Conservation (phyloP, 2,888 invertebrate genomes). For the Drosophila macrospina region DNA sequence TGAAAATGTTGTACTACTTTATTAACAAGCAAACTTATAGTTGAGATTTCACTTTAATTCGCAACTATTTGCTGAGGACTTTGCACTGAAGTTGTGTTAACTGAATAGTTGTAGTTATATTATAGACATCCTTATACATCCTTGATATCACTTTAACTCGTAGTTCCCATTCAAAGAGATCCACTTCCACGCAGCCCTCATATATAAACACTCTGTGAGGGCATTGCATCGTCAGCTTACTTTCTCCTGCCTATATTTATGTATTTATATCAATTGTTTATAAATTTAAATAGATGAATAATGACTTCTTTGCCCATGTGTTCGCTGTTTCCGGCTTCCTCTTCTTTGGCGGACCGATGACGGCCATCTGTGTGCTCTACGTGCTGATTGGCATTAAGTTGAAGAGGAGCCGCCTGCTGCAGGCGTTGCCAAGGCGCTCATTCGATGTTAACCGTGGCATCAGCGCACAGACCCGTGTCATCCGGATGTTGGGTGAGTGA, state of each 20-base stretch:
- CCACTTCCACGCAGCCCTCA: too few species aligned
- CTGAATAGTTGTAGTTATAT: too few species aligned
- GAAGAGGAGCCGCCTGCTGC: constrained; percentile 88
- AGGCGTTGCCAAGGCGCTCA: constrained; percentile 87
- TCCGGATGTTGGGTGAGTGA: constrained; percentile 90
- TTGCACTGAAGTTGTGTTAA: too few species aligned
- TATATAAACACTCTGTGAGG: background rate
- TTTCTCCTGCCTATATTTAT: constrained; percentile 2
- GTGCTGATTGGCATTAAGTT: constrained; percentile 91
- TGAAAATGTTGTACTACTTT: constrained; percentile 4
- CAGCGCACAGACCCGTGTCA: constrained; percentile 89
- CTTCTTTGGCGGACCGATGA: constrained; percentile 95
- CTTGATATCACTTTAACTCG: too few species aligned
- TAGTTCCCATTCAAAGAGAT: too few species aligned
- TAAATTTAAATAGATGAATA: constrained; percentile 79
- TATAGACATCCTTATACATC: too few species aligned
- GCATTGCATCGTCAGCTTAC: constrained; percentile 5
- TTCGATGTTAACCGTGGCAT: constrained; percentile 86
- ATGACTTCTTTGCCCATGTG: constrained; percentile 87
- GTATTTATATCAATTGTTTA: constrained; percentile 9
- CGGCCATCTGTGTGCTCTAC: constrained; percentile 93
- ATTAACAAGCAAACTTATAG: background rate
- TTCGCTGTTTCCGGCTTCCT: constrained; percentile 93
- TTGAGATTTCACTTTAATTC: background rate
- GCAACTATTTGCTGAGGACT: too few species aligned